Evolutionary conservation across 2,113 vertebrate species (phyloP).

Genomic region (Ramphastos sulfuratus): DNA sequence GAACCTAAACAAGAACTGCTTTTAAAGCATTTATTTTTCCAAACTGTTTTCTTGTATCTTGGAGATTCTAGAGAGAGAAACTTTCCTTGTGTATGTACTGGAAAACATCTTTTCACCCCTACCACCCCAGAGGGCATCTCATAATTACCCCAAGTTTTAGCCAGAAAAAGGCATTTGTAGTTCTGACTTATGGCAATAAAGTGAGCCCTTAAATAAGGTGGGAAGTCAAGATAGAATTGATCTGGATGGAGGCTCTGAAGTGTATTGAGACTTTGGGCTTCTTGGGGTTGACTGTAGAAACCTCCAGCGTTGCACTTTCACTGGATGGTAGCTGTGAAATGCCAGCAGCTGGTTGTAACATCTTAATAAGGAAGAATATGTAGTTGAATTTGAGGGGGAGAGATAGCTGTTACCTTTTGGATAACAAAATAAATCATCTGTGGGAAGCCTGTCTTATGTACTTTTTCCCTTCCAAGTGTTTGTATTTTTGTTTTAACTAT

Average conservation of each 20-base stretch:
- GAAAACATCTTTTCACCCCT: background rate
- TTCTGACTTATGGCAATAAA: background rate
- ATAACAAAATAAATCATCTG: accelerated
- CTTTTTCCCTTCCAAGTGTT: background rate
- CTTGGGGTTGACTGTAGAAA: background rate
- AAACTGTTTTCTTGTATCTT: background rate
- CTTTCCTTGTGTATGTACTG: background rate
- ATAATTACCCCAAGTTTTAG: background rate
- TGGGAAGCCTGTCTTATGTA: background rate
- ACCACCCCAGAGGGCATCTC: background rate
- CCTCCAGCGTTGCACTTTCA: background rate
- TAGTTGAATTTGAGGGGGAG: background rate
- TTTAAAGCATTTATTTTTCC: background rate
- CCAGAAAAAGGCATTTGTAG: background rate
- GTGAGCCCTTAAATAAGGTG: background rate
- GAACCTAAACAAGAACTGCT: background rate
- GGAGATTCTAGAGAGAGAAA: background rate
- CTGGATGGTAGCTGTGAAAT: background rate
- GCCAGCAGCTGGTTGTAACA: background rate
- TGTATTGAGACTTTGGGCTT: background rate
- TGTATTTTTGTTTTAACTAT: background rate
- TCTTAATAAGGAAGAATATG: background rate
- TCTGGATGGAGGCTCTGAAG: background rate
- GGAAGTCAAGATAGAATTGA: background rate
- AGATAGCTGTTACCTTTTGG: background rate